A percentile compares a stretch with the other conserved stretches of the same genome.
phyloP scores from a whole-genome alignment of 2,888 invertebrate species.

The Acanthosepion esculentum region DNA sequence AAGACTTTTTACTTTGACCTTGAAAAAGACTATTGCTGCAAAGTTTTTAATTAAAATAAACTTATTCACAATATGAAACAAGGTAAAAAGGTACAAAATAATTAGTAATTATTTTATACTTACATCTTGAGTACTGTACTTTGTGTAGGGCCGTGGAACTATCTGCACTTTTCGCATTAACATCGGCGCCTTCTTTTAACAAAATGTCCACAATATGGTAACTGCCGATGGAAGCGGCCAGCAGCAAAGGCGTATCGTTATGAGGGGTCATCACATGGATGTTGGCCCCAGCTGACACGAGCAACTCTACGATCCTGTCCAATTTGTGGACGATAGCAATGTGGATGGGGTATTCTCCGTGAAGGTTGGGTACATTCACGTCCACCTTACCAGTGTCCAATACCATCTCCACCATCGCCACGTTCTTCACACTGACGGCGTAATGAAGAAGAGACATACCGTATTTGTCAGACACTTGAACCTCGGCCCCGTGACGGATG shows the following conservation, averaged over 20 bases:
- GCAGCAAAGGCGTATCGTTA: conserved; percentile 49
- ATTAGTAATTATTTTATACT: background rate
- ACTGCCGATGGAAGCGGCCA: conserved; percentile 49
- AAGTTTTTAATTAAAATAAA: no score
- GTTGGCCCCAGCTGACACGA: conserved; percentile 55
- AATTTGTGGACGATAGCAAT: conserved; percentile 58
- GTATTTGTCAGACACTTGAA: conserved; percentile 40
- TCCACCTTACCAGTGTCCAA: background rate
- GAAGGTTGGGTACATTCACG: conserved; percentile 53
- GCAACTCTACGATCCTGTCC: conserved; percentile 53
- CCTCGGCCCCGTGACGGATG: conserved; percentile 52
- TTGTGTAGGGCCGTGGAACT: conserved; percentile 49
- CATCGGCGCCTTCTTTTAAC: conserved; percentile 50
- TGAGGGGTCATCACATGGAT: conserved; percentile 52
- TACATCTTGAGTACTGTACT: conserved; percentile 49
- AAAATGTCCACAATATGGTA: conserved; percentile 45
- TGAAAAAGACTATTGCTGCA: no score
- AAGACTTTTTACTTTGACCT: no score
- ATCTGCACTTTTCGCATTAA: conserved; percentile 49
- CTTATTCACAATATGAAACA: background rate
- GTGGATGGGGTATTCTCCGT: conserved; percentile 58
- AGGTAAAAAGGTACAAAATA: background rate
- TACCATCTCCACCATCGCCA: conserved; percentile 37
- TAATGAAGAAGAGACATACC: conserved; percentile 46
- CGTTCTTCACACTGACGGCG: conserved; percentile 34